Evolutionary conservation across 2,888 invertebrate species (phyloP), one percentile per base, ranked within the genome.

Genomic region (Panopea generosa): DNA sequence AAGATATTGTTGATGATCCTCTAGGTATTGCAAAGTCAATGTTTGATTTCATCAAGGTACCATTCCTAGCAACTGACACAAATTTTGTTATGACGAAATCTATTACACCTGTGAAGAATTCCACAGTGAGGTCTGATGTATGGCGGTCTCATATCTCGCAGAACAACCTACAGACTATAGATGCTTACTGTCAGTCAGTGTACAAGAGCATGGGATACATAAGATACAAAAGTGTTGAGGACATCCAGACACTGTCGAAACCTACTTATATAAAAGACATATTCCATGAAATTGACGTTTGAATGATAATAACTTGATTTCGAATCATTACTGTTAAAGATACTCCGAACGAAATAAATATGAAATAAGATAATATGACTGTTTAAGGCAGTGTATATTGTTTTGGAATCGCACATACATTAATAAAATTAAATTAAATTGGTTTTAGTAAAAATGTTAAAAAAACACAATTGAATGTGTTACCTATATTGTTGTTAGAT

Each of bases 141-240:
- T 76, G 76, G 76, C 38, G 70, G 33, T 27, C 18, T 11, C 76
- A 76, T 47, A 53, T 76, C 2, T n/a, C 56, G 11, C 18, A 33
- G 16, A 18, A 49, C 4, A 55, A 66, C 27, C 18, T 76, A 52
- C 14, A 57, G 7, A 29, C 61, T n/a, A 24, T 71, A 2, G 50
- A 76, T 18, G 7, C 14, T 9, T n/a, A 66, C 18, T 76, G 76
- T 57, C 1, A 24, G 1, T n/a, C 40, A 0, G 43, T 76, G 9
- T 71, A 56, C 18, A 33, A 43, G 6, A 22, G 55, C n/a, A 57
- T 72, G 14, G 72, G 68, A 0, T 77, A 77, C 29, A 53, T 63
- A 1, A 2, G 24, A 4, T 53, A 62, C 52, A 24, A 43, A 1
- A 27, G 22, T 33, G 26, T 77, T 14, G 11, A n/a, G n/a, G 68